These are phyloP conservation scores for Trogon surrucura DNA, from an alignment of 2,113 vertebrate species.

Conservation along the genomic window DNA sequence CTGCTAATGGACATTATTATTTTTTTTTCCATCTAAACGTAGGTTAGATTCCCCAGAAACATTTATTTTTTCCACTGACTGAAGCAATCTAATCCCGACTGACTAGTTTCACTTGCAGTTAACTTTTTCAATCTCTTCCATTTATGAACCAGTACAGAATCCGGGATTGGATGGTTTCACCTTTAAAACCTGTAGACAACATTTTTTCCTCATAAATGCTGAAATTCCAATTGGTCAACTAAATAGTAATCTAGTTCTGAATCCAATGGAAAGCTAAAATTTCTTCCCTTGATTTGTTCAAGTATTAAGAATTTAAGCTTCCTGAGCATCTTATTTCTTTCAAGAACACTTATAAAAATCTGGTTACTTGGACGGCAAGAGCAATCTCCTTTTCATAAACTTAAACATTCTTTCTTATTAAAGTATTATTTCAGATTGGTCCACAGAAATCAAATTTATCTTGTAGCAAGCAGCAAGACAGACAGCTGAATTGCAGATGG, in stretches of 20 bases:
- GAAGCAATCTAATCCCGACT: not conserved
- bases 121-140: not conserved
- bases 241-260: not conserved
- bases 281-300: not conserved
- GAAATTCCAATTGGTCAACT: not conserved
- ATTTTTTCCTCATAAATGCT: not conserved
- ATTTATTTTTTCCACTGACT: not conserved
- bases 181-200: not conserved
- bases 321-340: not conserved
- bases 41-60: not conserved
- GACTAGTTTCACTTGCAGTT: not conserved
- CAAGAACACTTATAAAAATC: not conserved
- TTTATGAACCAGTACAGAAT: not conserved
- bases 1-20: not conserved
- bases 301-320: not conserved
- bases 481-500: not conserved
- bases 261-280: not conserved
- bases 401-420: not conserved
- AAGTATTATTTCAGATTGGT: constrained; percentile 14
- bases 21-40: not conserved
- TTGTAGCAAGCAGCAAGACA: not conserved
- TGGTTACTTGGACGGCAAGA: not conserved
- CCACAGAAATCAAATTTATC: not conserved
- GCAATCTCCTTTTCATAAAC: not conserved
- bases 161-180: not conserved